Percentiles rank a stretch among this genome's conserved stretches.
These are phyloP conservation scores for Mycalesis mineus DNA, from an alignment of 2,888 invertebrate genomes.

Conservation along the genomic window DNA sequence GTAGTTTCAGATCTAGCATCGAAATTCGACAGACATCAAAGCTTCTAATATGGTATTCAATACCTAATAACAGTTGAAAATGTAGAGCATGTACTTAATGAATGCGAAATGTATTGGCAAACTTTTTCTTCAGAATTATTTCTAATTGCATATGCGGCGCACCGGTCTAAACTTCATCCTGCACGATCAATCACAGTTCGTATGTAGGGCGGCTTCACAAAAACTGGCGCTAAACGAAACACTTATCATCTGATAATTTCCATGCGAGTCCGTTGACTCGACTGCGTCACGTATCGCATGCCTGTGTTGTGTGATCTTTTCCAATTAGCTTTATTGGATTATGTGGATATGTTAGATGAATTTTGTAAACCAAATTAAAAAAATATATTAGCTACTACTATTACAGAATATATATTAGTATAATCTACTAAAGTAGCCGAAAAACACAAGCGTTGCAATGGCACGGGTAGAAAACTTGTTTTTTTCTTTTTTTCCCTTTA, in stretches of 20 bases:
- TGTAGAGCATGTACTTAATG: not conserved
- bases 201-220: conserved; percentile 45
- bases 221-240: conserved; percentile 40
- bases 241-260: conserved; percentile 46
- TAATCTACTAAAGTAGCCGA: too few species aligned
- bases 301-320: conserved; percentile 29
- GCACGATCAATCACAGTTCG: conserved; percentile 44
- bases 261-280: conserved; percentile 43
- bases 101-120: not conserved
- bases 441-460: too few species aligned
- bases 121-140: not conserved
- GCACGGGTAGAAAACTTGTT: too few species aligned
- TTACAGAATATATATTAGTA: too few species aligned
- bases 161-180: conserved; percentile 33
- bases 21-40: too few species aligned
- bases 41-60: too few species aligned
- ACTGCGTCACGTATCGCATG: conserved; percentile 33
- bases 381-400: too few species aligned
- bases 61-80: not conserved
- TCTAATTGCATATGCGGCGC: conserved; percentile 3
- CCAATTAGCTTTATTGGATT: conserved; percentile 11
- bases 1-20: too few species aligned
- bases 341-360: not conserved
- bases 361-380: too few species aligned
- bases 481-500: too few species aligned